A percentile compares a stretch with the other conserved stretches of the same genome.
Conservation (phyloP, 2,113 vertebrate species). For the Sinocyclocheilus grahami region DNA sequence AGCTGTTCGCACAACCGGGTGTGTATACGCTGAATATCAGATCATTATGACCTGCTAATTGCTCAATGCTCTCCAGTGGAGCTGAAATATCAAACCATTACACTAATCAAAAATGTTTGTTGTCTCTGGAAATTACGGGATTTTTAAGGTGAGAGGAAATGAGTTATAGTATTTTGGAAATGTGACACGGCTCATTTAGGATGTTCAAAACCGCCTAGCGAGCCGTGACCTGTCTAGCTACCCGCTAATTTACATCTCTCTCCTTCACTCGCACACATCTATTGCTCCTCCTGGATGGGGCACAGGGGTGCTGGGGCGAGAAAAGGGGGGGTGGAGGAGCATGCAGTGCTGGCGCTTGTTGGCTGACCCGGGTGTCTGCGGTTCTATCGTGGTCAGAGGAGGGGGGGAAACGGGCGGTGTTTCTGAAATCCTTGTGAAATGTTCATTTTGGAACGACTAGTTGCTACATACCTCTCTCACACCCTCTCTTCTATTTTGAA, state of each 20-base stretch:
- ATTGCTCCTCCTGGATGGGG: constrained; percentile 37
- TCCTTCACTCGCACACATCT: constrained; percentile 10
- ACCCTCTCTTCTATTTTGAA: constrained; percentile 51
- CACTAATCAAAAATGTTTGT: constrained; percentile 11
- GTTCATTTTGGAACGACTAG: constrained; percentile 65
- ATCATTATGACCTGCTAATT: constrained; percentile 37
- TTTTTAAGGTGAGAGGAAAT: constrained; percentile 35
- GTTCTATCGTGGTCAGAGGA: constrained; percentile 61
- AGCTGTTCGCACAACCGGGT: constrained; percentile 28
- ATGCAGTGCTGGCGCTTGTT: constrained; percentile 44
- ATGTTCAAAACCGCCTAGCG: constrained; percentile 32
- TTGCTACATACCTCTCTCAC: constrained; percentile 64
- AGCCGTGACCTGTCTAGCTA: constrained; percentile 32
- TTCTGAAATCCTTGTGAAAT: constrained; percentile 61
- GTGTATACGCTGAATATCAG: constrained; percentile 12
- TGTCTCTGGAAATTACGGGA: constrained; percentile 25
- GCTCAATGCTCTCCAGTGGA: background rate
- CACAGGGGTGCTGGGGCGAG: constrained; percentile 41
- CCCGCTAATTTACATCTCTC: constrained; percentile 42
- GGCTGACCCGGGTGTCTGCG: constrained; percentile 62
- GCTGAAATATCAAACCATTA: constrained; percentile 24
- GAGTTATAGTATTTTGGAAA: constrained; percentile 23
- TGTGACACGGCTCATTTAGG: constrained; percentile 45
- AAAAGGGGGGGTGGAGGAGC: constrained; percentile 36
- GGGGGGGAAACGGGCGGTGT: constrained; percentile 33